Conservation (phyloP, 2,797 vertebrate species). For the Sebastes steindachneri region DNA sequence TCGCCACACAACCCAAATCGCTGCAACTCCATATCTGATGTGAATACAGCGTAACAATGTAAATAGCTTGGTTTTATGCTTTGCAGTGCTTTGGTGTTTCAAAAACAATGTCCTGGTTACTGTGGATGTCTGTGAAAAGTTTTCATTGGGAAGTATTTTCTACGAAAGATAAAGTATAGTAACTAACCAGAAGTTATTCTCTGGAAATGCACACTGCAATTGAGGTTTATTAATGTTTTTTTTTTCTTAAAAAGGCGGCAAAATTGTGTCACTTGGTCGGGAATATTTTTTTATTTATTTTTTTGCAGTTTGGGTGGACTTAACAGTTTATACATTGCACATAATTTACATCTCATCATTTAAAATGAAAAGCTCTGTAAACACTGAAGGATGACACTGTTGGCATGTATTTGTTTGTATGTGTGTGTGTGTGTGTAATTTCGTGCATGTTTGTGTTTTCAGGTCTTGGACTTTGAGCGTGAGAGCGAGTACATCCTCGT, state of each 20-base stretch:
- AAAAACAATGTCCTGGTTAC: background rate
- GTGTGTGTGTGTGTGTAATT: background rate
- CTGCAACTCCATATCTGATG: background rate
- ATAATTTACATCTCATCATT: background rate
- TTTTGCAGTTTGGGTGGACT: background rate
- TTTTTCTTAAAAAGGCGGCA: background rate
- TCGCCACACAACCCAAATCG: no score
- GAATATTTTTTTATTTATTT: no score
- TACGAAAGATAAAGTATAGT: background rate
- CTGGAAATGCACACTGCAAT: background rate
- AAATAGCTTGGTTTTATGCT: background rate
- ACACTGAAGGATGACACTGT: background rate
- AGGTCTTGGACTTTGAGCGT: conserved; percentile 89
- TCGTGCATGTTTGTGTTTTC: background rate
- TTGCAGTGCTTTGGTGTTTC: background rate
- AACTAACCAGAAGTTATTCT: background rate
- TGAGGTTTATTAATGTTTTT: background rate
- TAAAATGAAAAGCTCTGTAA: background rate
- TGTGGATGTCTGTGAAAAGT: background rate
- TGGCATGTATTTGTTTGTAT: background rate
- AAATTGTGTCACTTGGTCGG: background rate
- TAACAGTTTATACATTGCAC: background rate
- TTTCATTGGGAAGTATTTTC: background rate
- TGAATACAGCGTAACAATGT: background rate
- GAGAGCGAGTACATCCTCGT: conserved; percentile 85